Percentiles rank a stretch among this genome's conserved stretches.
Evolutionary conservation across 2,113 vertebrate genomes (phyloP).

Genomic region (Phalacrocorax pelagicus): DNA sequence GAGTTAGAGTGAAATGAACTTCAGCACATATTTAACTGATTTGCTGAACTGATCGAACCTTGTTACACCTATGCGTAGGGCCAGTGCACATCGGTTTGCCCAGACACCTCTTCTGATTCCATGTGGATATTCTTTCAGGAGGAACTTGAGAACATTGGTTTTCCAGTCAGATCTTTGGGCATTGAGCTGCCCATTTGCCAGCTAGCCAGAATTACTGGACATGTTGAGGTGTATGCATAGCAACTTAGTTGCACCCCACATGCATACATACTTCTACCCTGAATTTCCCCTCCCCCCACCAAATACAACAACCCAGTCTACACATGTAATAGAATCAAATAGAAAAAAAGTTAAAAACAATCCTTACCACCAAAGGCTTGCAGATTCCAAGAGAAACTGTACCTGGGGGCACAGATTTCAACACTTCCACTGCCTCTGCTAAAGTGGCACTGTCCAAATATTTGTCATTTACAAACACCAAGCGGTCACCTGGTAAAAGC

Average conservation of each 20-base stretch:
- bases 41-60: not conserved
- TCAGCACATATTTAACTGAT: not conserved
- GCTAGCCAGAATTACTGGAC: not conserved
- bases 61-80: not conserved
- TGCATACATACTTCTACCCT: rapidly evolving
- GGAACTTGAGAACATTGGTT: not conserved
- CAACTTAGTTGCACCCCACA: not conserved
- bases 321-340: rapidly evolving
- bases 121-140: not conserved
- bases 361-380: slow-evolving; percentile 87
- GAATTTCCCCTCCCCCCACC: not conserved
- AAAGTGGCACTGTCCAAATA: slow-evolving; percentile 77
- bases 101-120: not conserved
- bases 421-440: slow-evolving; percentile 86
- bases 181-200: not conserved
- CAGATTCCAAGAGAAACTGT: slow-evolving; percentile 86
- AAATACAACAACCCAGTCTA: not conserved
- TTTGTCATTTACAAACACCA: slow-evolving; percentile 88
- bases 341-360: not conserved
- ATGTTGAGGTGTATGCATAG: not conserved
- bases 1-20: not conserved
- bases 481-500: slow-evolving; percentile 87
- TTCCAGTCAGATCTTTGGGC: not conserved
- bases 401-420: slow-evolving; percentile 87
- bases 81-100: rapidly evolving